phyloP scores from a whole-genome alignment of 2,797 vertebrate genomes.

The Onychomys leucogaster region DNA sequence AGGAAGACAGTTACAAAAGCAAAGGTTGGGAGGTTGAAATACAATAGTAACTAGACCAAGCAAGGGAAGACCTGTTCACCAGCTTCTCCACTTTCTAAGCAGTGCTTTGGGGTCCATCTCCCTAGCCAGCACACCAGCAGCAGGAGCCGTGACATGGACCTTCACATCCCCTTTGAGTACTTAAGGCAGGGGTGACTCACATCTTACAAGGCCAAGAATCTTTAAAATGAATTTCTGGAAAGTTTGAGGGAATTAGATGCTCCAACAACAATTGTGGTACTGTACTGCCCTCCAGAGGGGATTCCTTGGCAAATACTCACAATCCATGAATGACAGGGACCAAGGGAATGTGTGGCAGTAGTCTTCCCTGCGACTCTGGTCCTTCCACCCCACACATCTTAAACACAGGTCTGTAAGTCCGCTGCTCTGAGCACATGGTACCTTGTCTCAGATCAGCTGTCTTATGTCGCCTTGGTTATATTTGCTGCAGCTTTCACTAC shows the following conservation, averaged over 20 bases:
- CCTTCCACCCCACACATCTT: neutral
- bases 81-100: neutral
- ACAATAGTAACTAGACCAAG: neutral
- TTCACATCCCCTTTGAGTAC: neutral
- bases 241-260: neutral
- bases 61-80: too few species aligned
- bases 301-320: constrained; percentile 43
- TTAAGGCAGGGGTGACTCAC: constrained; percentile 6
- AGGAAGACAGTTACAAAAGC: neutral
- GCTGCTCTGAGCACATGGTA: neutral
- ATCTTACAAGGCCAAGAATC: constrained; percentile 30
- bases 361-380: neutral
- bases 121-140: neutral
- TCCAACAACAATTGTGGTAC: constrained; percentile 59
- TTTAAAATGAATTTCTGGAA: constrained; percentile 46
- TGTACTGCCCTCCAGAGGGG: constrained; percentile 82
- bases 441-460: neutral
- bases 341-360: neutral
- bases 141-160: neutral
- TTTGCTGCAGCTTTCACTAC: constrained; percentile 14
- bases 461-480: neutral
- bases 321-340: neutral
- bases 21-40: neutral
- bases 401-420: neutral
- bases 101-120: neutral